phyloP scores from a whole-genome alignment of 2,888 invertebrate species.

The Eucriotettix oculatus region DNA sequence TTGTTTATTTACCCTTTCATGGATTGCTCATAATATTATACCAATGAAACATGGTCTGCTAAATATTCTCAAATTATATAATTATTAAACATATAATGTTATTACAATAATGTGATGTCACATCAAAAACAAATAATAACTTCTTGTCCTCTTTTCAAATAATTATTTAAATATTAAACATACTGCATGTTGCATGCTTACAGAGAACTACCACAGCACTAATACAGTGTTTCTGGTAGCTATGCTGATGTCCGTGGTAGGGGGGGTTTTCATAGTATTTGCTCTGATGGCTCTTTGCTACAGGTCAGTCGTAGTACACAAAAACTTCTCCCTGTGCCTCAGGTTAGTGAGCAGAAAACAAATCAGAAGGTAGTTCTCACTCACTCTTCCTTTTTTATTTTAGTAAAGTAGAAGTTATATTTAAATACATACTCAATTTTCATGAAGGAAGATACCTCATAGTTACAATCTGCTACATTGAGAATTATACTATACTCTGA shows the following conservation, averaged over 20 bases:
- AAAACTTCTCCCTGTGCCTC: constrained; percentile 96
- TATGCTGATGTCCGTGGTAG: constrained; percentile 97
- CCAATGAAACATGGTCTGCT: no score
- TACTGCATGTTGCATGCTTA: constrained; percentile 18
- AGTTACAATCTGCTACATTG: no score
- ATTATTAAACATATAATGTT: no score
- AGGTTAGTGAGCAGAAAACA: constrained; percentile 83
- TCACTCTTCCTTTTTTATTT: constrained; percentile 15
- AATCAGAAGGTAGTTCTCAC: constrained; percentile 36
- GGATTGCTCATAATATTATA: not conserved
- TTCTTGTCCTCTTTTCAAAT: not conserved
- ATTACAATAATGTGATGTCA: not conserved
- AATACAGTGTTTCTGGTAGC: constrained; percentile 95
- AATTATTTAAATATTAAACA: not conserved
- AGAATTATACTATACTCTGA: no score
- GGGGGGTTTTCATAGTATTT: constrained; percentile 97
- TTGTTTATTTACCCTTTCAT: not conserved
- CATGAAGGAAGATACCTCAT: not conserved
- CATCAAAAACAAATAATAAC: no score
- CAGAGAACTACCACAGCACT: constrained; percentile 94
- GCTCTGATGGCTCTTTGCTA: constrained; percentile 98
- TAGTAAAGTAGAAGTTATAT: not conserved
- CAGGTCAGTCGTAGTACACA: constrained; percentile 98
- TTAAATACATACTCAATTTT: not conserved
- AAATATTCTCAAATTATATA: no score